These are phyloP conservation scores for Neostethus bicornis DNA, from an alignment of 2,797 vertebrate species.

Conservation along the genomic window DNA sequence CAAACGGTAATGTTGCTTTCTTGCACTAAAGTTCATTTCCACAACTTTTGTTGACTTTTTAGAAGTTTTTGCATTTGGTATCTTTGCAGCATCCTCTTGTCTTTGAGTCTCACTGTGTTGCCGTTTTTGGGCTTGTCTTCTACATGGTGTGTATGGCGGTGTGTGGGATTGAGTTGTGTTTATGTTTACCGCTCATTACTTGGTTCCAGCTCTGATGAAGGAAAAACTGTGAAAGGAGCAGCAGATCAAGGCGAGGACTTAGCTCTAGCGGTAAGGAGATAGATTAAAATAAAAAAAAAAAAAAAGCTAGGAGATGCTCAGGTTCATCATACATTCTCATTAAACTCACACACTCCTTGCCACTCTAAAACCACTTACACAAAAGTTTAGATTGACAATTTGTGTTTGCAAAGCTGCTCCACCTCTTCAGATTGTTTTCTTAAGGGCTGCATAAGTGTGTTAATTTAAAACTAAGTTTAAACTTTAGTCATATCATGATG, in stretches of 20 bases:
- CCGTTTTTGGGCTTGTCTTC: no score
- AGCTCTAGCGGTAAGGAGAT: conserved; percentile 57
- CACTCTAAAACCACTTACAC: neutral
- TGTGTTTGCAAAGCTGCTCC: neutral
- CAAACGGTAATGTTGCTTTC: no score
- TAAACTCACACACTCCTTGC: neutral
- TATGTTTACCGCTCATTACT: conserved; percentile 58
- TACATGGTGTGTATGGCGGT: no score
- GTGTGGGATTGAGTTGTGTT: no score
- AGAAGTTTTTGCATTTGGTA: no score
- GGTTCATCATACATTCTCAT: neutral
- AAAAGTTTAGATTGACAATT: neutral
- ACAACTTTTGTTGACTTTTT: no score
- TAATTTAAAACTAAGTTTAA: no score
- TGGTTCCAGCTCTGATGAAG: conserved; percentile 58
- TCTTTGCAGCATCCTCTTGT: no score
- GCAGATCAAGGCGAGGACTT: conserved; percentile 29
- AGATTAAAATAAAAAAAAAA: conserved; percentile 11
- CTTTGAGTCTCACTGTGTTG: no score
- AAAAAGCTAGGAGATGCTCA: neutral
- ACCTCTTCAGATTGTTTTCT: neutral
- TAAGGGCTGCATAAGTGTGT: no score
- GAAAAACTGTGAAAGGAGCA: conserved; percentile 1
- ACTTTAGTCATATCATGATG: no score
- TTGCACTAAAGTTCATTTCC: no score